Base-by-base conservation (phyloP, 2,888 invertebrate genomes). In the Copidosoma aretas region DNA sequence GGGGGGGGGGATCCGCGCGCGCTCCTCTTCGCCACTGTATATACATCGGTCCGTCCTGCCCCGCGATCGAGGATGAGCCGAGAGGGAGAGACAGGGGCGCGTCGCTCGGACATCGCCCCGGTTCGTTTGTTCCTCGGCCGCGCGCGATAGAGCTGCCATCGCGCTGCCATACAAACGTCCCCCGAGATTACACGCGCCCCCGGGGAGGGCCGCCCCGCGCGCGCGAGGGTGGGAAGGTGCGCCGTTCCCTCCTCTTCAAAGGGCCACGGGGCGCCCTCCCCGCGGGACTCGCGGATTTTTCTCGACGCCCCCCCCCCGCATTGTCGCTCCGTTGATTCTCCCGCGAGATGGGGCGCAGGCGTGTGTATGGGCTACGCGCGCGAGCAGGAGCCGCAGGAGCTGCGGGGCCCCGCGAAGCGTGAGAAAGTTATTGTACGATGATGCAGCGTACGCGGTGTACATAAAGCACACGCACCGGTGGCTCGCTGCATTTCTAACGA, bases 81-180 rank as follows among this genome's bases (percentile, higher is more conserved):
- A 32, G 41, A 10, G 8, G 14, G 19, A 21, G 41, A 19, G 61
- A 60, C 63, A 46, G 60, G 69, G 66, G 64, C 61, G 65, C 62
- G 68, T 64, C 68, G 22, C 61, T 63, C 58, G 59, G 32, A 32
- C 8, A 32, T 32, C 8, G 8, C 32, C 32, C 4, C 32, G 8
- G 4, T 32, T 46, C 12, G 4, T 46, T 46, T 46, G 4, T 14
- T 17, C 17, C 3, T 12, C 12, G 19, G n/a, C 49, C 8, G 1
- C n/a, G 51, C 43, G 39, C 71, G 69, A 82, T 82, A 82, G 81
- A 83, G 77, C 83, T 83, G 82, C 81, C 82, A 83, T 77, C 79
- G 77, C 77, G 76, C 79, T 79, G 78, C 82, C 78, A 82, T 83
- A 82, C 81, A 83, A 82, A 81, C 79, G 80, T 82, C 81, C 75